phyloP scores from a whole-genome alignment of 2,797 vertebrate genomes.

The Enteromius thamalakanensis region DNA sequence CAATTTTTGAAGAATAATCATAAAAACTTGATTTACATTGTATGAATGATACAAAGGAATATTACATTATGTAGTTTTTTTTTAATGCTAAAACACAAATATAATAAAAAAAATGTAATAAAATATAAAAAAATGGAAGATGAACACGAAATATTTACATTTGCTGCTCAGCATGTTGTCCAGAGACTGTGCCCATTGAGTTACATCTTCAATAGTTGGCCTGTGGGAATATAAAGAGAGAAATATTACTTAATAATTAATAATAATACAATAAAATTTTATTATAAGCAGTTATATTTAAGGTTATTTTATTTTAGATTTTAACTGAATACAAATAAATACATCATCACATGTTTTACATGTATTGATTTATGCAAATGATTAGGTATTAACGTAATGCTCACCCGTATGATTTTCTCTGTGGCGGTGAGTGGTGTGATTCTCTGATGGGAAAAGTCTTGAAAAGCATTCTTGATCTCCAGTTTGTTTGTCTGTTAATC shows the following conservation, averaged over 20 bases:
- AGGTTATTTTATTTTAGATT: not conserved
- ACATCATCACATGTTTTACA: not conserved
- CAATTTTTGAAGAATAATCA: too few species aligned
- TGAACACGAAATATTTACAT: slow-evolving; percentile 67
- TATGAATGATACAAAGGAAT: not conserved
- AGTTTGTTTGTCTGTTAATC: slow-evolving; percentile 69
- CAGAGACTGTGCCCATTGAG: slow-evolving; percentile 76
- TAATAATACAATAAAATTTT: not conserved
- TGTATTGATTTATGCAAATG: not conserved
- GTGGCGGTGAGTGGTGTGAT: not conserved
- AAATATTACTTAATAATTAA: not conserved
- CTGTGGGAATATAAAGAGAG: slow-evolving; percentile 62
- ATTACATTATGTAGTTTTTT: not conserved
- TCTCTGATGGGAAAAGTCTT: slow-evolving; percentile 61
- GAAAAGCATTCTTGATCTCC: slow-evolving; percentile 73
- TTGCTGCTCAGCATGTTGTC: slow-evolving; percentile 76
- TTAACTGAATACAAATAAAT: too few species aligned
- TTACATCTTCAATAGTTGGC: slow-evolving; percentile 72
- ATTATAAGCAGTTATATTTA: not conserved
- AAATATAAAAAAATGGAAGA: not conserved
- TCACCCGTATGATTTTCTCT: slow-evolving; percentile 67
- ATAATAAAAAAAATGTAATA: not conserved
- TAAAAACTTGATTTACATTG: not conserved
- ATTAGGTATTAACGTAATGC: not conserved
- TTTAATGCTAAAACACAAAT: not conserved